Conservation (phyloP, 1,140 invertebrate genomes). For the Probaryconus sp. region DNA sequence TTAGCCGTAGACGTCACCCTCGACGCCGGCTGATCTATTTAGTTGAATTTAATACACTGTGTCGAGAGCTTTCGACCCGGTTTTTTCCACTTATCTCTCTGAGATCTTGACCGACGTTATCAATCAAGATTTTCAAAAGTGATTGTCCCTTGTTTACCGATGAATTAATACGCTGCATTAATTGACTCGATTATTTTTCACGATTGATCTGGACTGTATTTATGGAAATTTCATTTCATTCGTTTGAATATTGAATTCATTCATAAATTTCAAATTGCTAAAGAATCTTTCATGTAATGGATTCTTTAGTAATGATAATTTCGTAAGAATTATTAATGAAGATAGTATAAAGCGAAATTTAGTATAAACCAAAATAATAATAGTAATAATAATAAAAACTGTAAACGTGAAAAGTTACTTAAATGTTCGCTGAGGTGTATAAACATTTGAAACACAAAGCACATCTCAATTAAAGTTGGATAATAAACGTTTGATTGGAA, state of each 20-base stretch:
- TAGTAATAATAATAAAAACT: too few relatives aligned
- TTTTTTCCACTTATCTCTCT: constrained; percentile 15
- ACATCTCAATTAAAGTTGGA: constrained; percentile 18
- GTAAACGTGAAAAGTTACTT: too few relatives aligned
- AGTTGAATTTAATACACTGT: constrained; percentile 26
- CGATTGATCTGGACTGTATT: too few relatives aligned
- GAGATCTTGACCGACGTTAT: constrained; percentile 19
- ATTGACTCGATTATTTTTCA: constrained; percentile 12
- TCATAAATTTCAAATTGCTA: too few relatives aligned
- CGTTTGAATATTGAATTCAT: too few relatives aligned
- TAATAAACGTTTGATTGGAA: constrained; percentile 44
- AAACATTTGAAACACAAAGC: not conserved
- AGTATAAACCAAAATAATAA: too few relatives aligned
- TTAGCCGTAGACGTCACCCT: not conserved
- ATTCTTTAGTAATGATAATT: too few relatives aligned
- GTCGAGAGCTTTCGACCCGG: not conserved
- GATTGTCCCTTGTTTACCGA: constrained; percentile 20
- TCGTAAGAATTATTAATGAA: too few relatives aligned
- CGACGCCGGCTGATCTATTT: constrained; percentile 23
- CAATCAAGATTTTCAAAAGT: constrained; percentile 20
- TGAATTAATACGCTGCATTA: too few relatives aligned
- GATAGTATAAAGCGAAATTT: not conserved
- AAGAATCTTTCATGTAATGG: too few relatives aligned
- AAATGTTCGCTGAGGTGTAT: too few relatives aligned
- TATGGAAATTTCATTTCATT: too few relatives aligned